Evolutionary conservation across 2,113 vertebrate species (phyloP).

Genomic region (Thinocorus orbignyianus): DNA sequence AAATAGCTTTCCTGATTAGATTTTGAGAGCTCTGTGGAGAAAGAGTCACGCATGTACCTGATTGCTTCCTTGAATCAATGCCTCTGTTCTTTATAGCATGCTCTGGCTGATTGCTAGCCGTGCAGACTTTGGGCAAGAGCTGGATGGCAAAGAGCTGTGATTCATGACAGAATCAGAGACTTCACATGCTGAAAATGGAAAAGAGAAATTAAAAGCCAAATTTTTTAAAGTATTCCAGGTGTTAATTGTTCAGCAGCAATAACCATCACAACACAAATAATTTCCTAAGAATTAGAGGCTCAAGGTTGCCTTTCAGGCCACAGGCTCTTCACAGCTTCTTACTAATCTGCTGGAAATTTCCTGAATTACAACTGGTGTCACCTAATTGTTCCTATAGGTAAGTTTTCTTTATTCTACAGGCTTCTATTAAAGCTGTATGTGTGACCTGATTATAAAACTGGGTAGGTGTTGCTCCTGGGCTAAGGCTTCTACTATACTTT

Average conservation of each 20-base stretch:
- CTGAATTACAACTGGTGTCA: neutral
- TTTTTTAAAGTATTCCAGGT: neutral
- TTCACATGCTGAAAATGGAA: neutral
- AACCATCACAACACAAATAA: constrained; percentile 9
- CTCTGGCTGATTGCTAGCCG: neutral
- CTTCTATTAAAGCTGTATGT: neutral
- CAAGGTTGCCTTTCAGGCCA: constrained; percentile 20
- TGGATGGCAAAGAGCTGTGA: neutral
- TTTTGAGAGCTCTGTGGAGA: neutral
- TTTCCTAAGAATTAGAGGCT: constrained; percentile 32
- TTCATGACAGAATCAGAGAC: neutral
- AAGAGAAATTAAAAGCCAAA: constrained; percentile 3
- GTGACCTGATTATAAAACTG: neutral
- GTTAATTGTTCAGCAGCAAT: constrained; percentile 33
- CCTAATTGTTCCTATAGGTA: constrained; percentile 34
- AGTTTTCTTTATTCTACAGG: constrained; percentile 29
- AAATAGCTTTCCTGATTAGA: neutral
- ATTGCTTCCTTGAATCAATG: neutral
- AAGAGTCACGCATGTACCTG: neutral
- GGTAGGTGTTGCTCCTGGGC: constrained; percentile 37
- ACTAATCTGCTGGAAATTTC: constrained; percentile 26
- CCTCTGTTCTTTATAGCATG: neutral
- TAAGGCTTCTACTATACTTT: constrained; percentile 19
- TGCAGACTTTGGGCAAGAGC: neutral
- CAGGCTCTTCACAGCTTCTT: neutral